Base-by-base conservation (phyloP, 2,888 invertebrate genomes). In the Apocheima hispidaria region DNA sequence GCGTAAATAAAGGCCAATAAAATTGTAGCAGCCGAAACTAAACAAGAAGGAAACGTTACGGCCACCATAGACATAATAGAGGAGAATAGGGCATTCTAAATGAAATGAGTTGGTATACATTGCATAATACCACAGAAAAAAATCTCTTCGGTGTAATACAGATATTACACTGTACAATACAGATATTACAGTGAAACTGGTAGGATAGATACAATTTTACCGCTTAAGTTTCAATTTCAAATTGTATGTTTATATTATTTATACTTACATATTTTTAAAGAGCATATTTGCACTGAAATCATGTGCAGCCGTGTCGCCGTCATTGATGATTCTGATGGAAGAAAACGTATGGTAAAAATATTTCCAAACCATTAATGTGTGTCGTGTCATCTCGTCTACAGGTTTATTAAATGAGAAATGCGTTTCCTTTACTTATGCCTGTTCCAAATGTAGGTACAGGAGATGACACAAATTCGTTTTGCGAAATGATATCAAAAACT, bases 31-130 rank as follows among this genome's bases (percentile, higher is more conserved):
- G 20, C 16, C 16, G 38, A 36, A 36, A 50, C 51, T 28, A 38
- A 51, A 38, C 28, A 51, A 51, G 28, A 46, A 36, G 26, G 28
- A 54, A 54, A 44, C 18, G 35, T 35, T 44, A 44, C 16, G 28
- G 28, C 28, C 16, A 21, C 28, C 30, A 16, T 46, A 33, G 35
- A 33, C 23, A 49, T 36, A 49, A 51, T 38, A 35, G 28, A 3
- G 7, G 23, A 21, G 40, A 43, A 43, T 43, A 26, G 18, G 41
- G 21, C 41, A 6, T 26, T 2, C 43, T 14, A 14, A 14, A 43
- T 43, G 23, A 26, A 26, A 43, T 43, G 40, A 21, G 21, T 23
- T 38, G 9, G 23, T n/a, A 10, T n/a, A 12, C 10, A 18, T 41
- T 12, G 10, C n/a, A n/a, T n/a, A n/a, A n/a, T n/a, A n/a, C n/a